These are phyloP conservation scores for Stenodera caucasica DNA, from an alignment of 2,888 invertebrate species.

Conservation along the genomic window DNA sequence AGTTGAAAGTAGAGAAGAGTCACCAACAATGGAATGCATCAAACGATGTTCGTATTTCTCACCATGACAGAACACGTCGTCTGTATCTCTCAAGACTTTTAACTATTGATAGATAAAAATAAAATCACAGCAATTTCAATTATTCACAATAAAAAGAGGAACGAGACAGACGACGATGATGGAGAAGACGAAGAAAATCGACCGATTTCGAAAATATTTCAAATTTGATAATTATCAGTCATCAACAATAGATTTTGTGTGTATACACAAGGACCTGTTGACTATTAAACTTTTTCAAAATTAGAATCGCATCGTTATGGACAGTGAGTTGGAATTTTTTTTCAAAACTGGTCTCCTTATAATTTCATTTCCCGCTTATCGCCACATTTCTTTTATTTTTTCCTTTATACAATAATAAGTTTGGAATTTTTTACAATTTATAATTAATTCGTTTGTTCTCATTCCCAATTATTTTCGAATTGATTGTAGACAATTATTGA, in stretches of 20 bases:
- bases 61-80: conserved; percentile 18
- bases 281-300: neutral
- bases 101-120: conserved; percentile 5
- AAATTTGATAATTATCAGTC: neutral
- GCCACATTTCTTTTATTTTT: too few species aligned
- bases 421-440: too few species aligned
- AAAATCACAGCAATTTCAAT: conserved; percentile 15
- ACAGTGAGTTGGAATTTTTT: conserved; percentile 42
- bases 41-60: conserved; percentile 24
- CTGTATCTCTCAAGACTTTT: conserved; percentile 11
- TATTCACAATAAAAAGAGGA: neutral
- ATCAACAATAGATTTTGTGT: conserved; percentile 8
- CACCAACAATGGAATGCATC: conserved; percentile 20
- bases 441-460: neutral
- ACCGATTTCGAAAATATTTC: neutral
- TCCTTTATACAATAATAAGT: too few species aligned
- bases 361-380: conserved; percentile 33
- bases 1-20: conserved; percentile 13
- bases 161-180: conserved; percentile 8
- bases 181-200: neutral
- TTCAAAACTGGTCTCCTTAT: conserved; percentile 27
- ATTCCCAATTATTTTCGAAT: too few species aligned
- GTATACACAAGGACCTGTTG: neutral
- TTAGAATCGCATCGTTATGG: conserved; percentile 41
- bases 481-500: conserved; percentile 25